Percentiles rank a stretch among this genome's conserved stretches.
phyloP scores from a whole-genome alignment of 2,113 vertebrate species.

The Microcebus jonahi region DNA sequence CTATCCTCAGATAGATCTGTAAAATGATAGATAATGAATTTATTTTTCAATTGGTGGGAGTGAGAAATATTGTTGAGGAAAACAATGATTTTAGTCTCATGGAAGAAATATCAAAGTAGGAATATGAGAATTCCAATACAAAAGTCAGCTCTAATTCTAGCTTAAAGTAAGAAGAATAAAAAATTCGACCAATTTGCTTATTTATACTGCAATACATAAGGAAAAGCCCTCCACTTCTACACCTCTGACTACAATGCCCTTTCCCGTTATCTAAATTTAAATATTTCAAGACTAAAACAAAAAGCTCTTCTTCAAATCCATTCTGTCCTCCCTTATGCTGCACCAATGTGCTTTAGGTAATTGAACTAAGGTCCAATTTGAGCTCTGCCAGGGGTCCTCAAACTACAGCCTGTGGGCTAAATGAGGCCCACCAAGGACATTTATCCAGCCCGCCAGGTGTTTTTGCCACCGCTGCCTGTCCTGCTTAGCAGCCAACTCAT shows the following conservation, averaged over 20 bases:
- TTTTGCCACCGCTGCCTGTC: too few species aligned
- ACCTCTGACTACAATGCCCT: neutral
- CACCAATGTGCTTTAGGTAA: neutral
- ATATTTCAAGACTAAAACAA: neutral
- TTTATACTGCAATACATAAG: neutral
- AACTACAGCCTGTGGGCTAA: too few species aligned
- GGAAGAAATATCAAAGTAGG: neutral
- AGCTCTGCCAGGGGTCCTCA: neutral
- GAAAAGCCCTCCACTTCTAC: neutral
- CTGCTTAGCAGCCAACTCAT: too few species aligned
- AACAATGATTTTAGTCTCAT: neutral
- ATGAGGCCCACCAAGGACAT: too few species aligned
- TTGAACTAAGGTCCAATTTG: neutral
- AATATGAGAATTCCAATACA: neutral
- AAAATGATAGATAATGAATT: neutral
- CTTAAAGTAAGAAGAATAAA: neutral
- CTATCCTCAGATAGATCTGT: neutral
- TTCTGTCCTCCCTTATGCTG: neutral
- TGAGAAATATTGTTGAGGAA: neutral
- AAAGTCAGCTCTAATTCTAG: constrained; percentile 25
- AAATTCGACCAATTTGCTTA: neutral
- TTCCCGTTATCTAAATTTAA: constrained; percentile 13
- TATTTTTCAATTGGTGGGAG: neutral
- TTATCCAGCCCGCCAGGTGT: too few species aligned
- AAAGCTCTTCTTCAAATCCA: neutral